These are phyloP conservation scores for Notarius lentiginosus DNA, from an alignment of 2,113 vertebrate species.

Conservation along the genomic window DNA sequence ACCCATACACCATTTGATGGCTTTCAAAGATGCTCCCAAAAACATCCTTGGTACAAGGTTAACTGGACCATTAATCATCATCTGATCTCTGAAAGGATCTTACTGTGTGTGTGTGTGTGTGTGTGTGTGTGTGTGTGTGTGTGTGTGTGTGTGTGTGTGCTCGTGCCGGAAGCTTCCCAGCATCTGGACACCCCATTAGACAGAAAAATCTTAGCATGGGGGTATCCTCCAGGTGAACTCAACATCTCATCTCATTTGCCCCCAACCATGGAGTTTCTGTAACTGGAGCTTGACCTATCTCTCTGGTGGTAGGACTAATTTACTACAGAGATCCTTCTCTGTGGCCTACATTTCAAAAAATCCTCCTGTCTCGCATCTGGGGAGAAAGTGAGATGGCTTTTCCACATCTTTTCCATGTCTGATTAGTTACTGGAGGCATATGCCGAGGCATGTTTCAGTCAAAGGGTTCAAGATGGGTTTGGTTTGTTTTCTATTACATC, in stretches of 20 bases:
- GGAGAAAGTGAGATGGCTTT: conserved; percentile 38
- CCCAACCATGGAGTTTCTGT: conserved; percentile 29
- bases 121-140: conserved; percentile 6
- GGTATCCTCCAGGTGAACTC: conserved; percentile 15
- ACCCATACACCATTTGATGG: conserved; percentile 1
- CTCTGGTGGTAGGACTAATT: conserved; percentile 20
- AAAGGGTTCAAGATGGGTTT: conserved; percentile 8
- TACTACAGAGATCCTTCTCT: conserved; percentile 32
- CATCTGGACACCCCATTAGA: conserved; percentile 48
- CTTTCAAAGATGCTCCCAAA: conserved; percentile 16
- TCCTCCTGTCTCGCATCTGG: conserved; percentile 12
- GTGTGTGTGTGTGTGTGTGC: background rate
- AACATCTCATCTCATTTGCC: conserved; percentile 37
- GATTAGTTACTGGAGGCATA: conserved; percentile 31
- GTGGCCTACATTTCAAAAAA: conserved; percentile 42
- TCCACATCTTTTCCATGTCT: conserved; percentile 32
- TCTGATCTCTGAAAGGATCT: conserved; percentile 19
- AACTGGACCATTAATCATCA: conserved; percentile 20
- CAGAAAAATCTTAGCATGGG: background rate
- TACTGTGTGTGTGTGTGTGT: background rate
- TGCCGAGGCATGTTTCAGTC: background rate
- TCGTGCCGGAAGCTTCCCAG: background rate
- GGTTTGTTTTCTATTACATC: conserved; percentile 13
- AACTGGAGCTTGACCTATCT: conserved; percentile 36
- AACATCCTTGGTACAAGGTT: background rate